A percentile compares a stretch with the other conserved stretches of the same genome.
Conservation (phyloP, 2,797 vertebrate species). For the Salarias fasciatus region DNA sequence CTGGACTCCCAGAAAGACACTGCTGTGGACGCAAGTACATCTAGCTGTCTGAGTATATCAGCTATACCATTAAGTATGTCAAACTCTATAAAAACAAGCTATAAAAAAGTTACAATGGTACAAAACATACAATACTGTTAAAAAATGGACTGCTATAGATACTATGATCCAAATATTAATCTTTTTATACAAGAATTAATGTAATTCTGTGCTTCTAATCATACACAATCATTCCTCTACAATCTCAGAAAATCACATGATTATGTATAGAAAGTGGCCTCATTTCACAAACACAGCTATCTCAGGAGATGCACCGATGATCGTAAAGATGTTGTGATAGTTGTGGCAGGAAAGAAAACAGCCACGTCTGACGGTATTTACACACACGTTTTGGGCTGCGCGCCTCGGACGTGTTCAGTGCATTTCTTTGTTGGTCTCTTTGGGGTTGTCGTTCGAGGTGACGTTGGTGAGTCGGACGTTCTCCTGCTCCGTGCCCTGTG, state of each 20-base stretch:
- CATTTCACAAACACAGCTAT: constrained; percentile 27
- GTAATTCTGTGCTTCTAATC: constrained; percentile 65
- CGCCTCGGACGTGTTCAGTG: constrained; percentile 65
- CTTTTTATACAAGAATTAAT: constrained; percentile 65
- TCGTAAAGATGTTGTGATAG: constrained; percentile 11
- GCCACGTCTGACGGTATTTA: constrained; percentile 36
- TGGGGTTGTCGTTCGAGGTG: constrained; percentile 74
- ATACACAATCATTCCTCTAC: constrained; percentile 41
- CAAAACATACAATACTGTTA: constrained; percentile 65
- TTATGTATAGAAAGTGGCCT: constrained; percentile 19
- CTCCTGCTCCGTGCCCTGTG: constrained; percentile 70
- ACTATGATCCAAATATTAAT: constrained; percentile 32
- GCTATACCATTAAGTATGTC: constrained; percentile 17
- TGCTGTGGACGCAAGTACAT: not conserved
- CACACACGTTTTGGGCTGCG: constrained; percentile 15
- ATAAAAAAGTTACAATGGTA: constrained; percentile 33
- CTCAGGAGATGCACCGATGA: constrained; percentile 4
- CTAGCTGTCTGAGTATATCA: constrained; percentile 22
- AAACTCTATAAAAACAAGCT: constrained; percentile 24
- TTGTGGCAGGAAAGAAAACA: constrained; percentile 15
- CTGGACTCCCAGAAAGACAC: constrained; percentile 32
- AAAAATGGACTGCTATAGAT: constrained; percentile 46
- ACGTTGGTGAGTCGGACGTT: constrained; percentile 88
- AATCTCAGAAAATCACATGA: constrained; percentile 49
- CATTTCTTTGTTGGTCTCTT: constrained; percentile 64